Conservation (phyloP, 2,888 invertebrate species). For the Eristalis intricaria region DNA sequence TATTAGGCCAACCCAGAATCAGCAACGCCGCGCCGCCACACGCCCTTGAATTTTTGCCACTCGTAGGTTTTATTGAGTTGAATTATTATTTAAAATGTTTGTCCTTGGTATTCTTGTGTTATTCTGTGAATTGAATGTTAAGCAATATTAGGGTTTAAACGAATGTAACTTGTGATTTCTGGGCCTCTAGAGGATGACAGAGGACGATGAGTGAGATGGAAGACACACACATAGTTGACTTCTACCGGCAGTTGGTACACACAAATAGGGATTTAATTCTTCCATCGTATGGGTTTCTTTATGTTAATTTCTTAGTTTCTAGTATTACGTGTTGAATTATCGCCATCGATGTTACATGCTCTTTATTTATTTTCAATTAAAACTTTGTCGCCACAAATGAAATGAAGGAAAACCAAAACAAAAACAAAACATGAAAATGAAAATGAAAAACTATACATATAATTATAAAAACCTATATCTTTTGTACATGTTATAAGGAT, state of each 20-base stretch:
- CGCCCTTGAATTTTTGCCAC: background rate
- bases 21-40: background rate
- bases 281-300: background rate
- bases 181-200: conserved; percentile 2
- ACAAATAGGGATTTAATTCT: conserved; percentile 25
- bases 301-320: conserved; percentile 11
- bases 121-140: conserved; percentile 51
- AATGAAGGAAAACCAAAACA: background rate
- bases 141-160: conserved; percentile 69
- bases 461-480: conserved; percentile 70
- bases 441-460: conserved; percentile 50
- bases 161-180: conserved; percentile 55
- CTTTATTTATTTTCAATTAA: conserved; percentile 58
- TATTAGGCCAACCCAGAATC: conserved; percentile 60
- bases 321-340: conserved; percentile 45
- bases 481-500: conserved; percentile 71
- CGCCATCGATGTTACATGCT: conserved; percentile 61
- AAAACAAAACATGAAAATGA: conserved; percentile 10
- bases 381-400: conserved; percentile 55
- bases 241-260: conserved; percentile 15
- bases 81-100: conserved; percentile 29
- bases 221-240: background rate
- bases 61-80: conserved; percentile 28
- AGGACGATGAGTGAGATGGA: background rate
- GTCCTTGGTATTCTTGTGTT: conserved; percentile 40